Percentiles rank a stretch among this genome's conserved stretches.
These are phyloP conservation scores for Actinernus sp. DNA, from an alignment of 92 coral and sea anemone species.

Conservation along the genomic window DNA sequence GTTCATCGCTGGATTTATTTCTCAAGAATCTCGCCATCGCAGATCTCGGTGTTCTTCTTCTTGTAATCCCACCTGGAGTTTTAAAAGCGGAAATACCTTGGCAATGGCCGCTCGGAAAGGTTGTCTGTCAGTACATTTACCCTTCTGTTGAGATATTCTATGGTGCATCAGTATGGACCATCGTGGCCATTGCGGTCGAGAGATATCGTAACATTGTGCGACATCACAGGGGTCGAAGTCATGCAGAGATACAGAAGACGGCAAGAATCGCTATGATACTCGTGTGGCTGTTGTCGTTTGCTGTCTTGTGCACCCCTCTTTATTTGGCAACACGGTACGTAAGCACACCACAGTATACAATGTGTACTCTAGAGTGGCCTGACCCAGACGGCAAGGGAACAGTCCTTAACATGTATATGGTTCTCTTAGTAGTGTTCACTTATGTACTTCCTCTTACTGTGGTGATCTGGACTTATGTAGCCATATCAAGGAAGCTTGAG, in stretches of 20 bases:
- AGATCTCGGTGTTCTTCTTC: slow-evolving; percentile 53
- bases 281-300: slow-evolving; percentile 34
- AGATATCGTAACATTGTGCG: slow-evolving; percentile 53
- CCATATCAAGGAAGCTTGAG: slow-evolving; percentile 20
- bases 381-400: background rate
- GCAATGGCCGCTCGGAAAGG: slow-evolving; percentile 64
- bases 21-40: slow-evolving; percentile 56
- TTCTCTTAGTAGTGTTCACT: slow-evolving; percentile 3
- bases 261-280: slow-evolving; percentile 11
- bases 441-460: slow-evolving; percentile 19
- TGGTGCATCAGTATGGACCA: slow-evolving; percentile 64
- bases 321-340: background rate
- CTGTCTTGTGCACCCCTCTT: slow-evolving; percentile 24
- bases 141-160: slow-evolving; percentile 50
- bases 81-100: slow-evolving; percentile 38
- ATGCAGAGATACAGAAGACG: background rate
- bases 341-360: background rate
- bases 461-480: slow-evolving; percentile 35
- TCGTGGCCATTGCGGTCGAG: slow-evolving; percentile 59
- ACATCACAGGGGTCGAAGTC: slow-evolving; percentile 11
- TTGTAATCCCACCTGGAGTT: slow-evolving; percentile 34
- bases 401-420: slow-evolving; percentile 6
- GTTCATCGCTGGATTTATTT: slow-evolving; percentile 43
- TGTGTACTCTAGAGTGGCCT: slow-evolving; percentile 6
- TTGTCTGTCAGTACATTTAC: slow-evolving; percentile 43